Base-by-base conservation (phyloP, 53 echinoderm and acorn worm genomes). In the Patiria pectinifera region DNA sequence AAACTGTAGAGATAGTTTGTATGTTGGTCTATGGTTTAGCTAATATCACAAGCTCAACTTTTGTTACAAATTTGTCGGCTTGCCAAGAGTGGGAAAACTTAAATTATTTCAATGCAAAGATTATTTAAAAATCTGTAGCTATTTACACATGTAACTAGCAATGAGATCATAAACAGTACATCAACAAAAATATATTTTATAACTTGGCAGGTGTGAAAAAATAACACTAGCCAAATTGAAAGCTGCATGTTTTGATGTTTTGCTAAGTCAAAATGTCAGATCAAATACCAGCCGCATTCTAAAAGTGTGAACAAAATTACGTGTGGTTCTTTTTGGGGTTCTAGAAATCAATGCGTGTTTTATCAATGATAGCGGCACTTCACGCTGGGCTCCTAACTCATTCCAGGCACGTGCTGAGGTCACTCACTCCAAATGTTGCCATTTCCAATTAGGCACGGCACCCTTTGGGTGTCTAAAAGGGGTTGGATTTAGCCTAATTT, bases 321-420 rank as follows among this genome's bases (percentile, higher is more conserved):
- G 72, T 69, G 86, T 62, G 86, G 49, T 86, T 71, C 48, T 46
- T 75, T 11, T 48, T 11, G 11, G 35, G 6, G 35, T 47, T 70
- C 23, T 53, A 8, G 53, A 26, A 48, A 45, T 86, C 53, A 72
- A 45, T 24, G 72, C 72, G 47, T 71, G 22, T 19, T 70, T 19
- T 70, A 45, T 74, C 74, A n/a, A n/a, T n/a, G 22, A 74, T 10
- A 23, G 24, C 24, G 74, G 74, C 22, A 9, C 4, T 74, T 47
- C 86, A 86, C 4, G 86, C 86, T 86, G 86, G 86, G 86, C 23
- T 10, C 58, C 43, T 86, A 86, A 86, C 86, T 86, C 71, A 24
- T 47, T n/a, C 86, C 86, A 86, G 86, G 74, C 86, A 75, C 86
- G 86, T 74, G 86, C 72, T 86, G 86, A 86, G 86, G 86, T 86